Percentiles rank a stretch among this genome's conserved stretches.
These are phyloP conservation scores for Drosophila atripex DNA, from an alignment of 2,888 invertebrate species.

Conservation along the genomic window DNA sequence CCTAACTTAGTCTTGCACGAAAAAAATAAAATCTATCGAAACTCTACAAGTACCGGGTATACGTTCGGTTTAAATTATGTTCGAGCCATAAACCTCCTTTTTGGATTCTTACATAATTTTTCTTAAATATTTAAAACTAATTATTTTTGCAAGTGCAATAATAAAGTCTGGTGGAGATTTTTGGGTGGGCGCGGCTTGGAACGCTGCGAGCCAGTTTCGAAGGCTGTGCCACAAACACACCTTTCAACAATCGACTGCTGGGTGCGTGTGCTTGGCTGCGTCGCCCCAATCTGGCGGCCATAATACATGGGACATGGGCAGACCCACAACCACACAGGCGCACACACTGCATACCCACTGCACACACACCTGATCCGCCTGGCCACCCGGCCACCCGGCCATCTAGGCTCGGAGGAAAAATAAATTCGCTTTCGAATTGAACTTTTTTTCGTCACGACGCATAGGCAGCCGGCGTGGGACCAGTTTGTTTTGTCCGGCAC, in stretches of 20 bases:
- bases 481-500: slow-evolving; percentile 43
- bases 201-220: slow-evolving; percentile 68
- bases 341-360: slow-evolving; percentile 42
- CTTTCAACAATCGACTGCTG: slow-evolving; percentile 72
- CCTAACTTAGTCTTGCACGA: too few species aligned
- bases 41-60: too few species aligned
- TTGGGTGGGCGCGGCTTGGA: slow-evolving; percentile 47
- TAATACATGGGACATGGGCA: slow-evolving; percentile 20
- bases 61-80: too few species aligned
- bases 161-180: slow-evolving; percentile 36
- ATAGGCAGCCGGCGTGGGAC: slow-evolving; percentile 27
- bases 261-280: slow-evolving; percentile 56
- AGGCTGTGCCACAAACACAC: slow-evolving; percentile 72
- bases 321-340: slow-evolving; percentile 41
- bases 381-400: slow-evolving; percentile 63
- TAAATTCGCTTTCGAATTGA: slow-evolving; percentile 75
- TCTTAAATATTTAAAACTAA: too few species aligned
- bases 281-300: slow-evolving; percentile 55
- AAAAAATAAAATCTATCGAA: too few species aligned
- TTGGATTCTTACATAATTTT: not conserved
- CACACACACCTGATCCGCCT: slow-evolving; percentile 51
- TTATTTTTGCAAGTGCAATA: not conserved
- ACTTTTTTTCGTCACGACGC: slow-evolving; percentile 75
- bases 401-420: slow-evolving; percentile 27
- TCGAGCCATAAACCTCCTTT: not conserved